Conservation (phyloP, 2,888 invertebrate species). For the Hirtodrosophila trivittata region DNA sequence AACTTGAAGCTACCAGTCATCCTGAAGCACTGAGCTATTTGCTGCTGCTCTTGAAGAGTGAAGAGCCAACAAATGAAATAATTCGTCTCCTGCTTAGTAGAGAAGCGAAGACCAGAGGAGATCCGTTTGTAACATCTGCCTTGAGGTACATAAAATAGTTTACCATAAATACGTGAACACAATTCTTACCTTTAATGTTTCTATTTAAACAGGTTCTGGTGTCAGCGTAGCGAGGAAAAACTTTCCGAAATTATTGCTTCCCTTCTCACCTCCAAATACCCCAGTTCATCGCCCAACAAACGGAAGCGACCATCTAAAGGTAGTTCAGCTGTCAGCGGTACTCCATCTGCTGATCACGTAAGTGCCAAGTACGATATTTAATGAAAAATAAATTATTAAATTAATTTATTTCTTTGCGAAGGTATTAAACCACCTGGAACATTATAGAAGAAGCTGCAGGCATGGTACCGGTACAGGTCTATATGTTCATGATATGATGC, state of each 20-base stretch:
- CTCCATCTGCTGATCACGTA: conserved; percentile 91
- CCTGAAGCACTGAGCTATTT: conserved; percentile 96
- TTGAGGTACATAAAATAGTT: conserved; percentile 86
- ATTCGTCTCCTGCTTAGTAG: conserved; percentile 92
- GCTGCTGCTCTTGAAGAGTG: conserved; percentile 94
- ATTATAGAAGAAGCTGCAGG: conserved; percentile 90
- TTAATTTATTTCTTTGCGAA: conserved; percentile 76
- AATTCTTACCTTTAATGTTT: too few species aligned
- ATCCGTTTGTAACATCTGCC: conserved; percentile 95
- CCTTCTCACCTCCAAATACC: conserved; percentile 91
- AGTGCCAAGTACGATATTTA: conserved; percentile 13
- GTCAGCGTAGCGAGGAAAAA: conserved; percentile 95
- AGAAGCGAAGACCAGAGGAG: conserved; percentile 88
- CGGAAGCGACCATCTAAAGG: conserved; percentile 92
- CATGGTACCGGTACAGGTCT: conserved; percentile 88
- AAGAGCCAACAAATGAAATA: conserved; percentile 94
- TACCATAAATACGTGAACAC: too few species aligned
- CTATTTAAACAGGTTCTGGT: conserved; percentile 92
- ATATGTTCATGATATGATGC: conserved; percentile 95
- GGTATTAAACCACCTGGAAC: conserved; percentile 96
- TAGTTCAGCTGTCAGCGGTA: conserved; percentile 88
- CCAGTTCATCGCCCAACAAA: conserved; percentile 95
- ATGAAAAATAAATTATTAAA: neutral
- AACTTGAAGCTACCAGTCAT: conserved; percentile 92
- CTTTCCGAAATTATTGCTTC: conserved; percentile 92